Evolutionary conservation across 2,888 invertebrate genomes (phyloP), one percentile per base, ranked within the genome.

Genomic region (Coronaproctus castanopsis): DNA sequence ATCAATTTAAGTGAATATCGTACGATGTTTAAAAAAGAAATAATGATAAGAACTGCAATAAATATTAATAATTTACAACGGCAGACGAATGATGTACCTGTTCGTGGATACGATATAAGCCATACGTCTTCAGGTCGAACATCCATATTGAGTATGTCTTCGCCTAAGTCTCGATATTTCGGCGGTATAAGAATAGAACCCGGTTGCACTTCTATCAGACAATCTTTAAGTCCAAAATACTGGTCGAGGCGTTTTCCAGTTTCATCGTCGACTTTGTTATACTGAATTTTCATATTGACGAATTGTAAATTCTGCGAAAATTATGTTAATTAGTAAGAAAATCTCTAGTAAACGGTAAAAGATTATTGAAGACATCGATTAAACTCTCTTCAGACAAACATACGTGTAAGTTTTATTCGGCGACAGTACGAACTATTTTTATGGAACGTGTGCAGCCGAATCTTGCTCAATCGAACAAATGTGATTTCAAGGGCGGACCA

Each of bases 31-130:
- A 36, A 8, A 14, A 36, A 36, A 36, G 36, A 36, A 8, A 36
- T 8, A 36, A 36, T 14, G 14, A 36, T 8, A 14, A 36, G 36
- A 14, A 5, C 14, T 36, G 14, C 14, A 36, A 36, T 36, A 36
- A 36, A 14, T 36, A 14, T 36, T 14, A n/a, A n/a, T n/a, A n/a
- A n/a, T n/a, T n/a, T n/a, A n/a, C n/a, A n/a, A 21, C 10, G 3
- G 54, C 10, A 18, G 22, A 21, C 74, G 48, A 36, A n/a, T 51
- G 49, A 18, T 52, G 72, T 69, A 87, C 91, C 91, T 66, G 90
- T 88, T 67, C 91, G 80, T 0, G 92, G 91, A 74, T 85, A 90
- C 10, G 90, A 90, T 53, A 87, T 80, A 70, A 91, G 76, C 83
- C 90, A 89, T 0, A 88, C 80, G 70, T 92, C 91, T 65, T 82